Conservation (phyloP, 2,888 invertebrate genomes). For the Himalopsyche kuldschensis region DNA sequence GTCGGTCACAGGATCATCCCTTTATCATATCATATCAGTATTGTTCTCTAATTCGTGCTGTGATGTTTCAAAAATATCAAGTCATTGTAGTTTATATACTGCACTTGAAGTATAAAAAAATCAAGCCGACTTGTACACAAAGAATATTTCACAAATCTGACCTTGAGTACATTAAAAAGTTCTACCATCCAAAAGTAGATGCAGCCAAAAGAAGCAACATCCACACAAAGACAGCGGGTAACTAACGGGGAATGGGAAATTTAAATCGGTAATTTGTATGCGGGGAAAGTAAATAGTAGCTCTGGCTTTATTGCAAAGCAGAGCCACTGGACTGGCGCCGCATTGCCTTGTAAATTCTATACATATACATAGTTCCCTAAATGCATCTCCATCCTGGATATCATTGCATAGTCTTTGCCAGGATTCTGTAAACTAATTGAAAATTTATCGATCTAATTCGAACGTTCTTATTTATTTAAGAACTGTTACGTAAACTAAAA, state of each 20-base stretch:
- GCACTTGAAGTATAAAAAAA: no score
- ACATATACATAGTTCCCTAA: not conserved
- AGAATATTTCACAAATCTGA: not conserved
- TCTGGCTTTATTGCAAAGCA: conserved; percentile 30
- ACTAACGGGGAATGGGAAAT: conserved; percentile 7
- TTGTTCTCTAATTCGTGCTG: no score
- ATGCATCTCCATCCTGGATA: not conserved
- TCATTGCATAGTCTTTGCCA: not conserved
- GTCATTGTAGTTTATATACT: no score
- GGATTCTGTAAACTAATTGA: not conserved
- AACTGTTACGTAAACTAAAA: no score
- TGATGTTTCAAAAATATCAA: no score
- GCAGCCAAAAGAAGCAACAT: not conserved
- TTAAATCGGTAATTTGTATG: conserved; percentile 38
- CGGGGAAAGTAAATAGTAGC: conserved; percentile 32
- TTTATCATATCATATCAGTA: no score
- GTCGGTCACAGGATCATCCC: no score
- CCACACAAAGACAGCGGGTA: conserved; percentile 2
- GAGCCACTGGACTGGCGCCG: not conserved
- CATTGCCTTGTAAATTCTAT: not conserved
- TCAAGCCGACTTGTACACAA: no score
- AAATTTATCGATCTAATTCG: not conserved
- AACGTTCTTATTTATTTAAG: no score
- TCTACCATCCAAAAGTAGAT: not conserved
- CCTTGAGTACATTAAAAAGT: not conserved